Percentiles rank a stretch among this genome's conserved stretches.
Conservation (phyloP, 2,797 vertebrate species). For the Phrynocephalus vlangalii region DNA sequence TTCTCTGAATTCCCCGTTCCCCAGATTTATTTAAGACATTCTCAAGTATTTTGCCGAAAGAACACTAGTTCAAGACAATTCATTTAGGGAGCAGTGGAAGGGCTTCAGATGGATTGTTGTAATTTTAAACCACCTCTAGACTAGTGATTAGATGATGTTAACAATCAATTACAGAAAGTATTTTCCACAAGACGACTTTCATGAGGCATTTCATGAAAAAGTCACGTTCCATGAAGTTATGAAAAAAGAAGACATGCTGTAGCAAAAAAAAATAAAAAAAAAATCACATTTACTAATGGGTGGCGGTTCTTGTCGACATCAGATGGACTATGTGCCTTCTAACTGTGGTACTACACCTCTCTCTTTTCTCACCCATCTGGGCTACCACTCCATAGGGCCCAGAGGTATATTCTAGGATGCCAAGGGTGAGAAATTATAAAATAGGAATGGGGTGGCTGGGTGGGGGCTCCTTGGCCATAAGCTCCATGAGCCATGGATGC, state of each 20-base stretch:
- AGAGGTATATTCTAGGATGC: background rate
- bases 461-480: too few species aligned
- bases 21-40: background rate
- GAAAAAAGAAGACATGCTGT: background rate
- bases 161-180: too few species aligned
- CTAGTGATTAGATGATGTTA: background rate
- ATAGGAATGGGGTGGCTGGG: too few species aligned
- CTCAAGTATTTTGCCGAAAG: background rate
- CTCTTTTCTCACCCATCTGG: background rate
- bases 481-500: too few species aligned
- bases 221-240: background rate
- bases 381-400: background rate
- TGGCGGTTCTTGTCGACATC: background rate
- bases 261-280: too few species aligned
- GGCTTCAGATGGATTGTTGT: background rate
- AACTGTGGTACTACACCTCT: background rate
- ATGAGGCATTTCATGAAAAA: too few species aligned
- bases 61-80: background rate
- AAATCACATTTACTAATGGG: background rate
- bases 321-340: background rate
- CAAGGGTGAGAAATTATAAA: background rate
- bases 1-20: too few species aligned
- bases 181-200: background rate
- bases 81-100: background rate
- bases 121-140: background rate